Evolutionary conservation across 2,888 invertebrate species (phyloP).

Genomic region (Lottia scabra): DNA sequence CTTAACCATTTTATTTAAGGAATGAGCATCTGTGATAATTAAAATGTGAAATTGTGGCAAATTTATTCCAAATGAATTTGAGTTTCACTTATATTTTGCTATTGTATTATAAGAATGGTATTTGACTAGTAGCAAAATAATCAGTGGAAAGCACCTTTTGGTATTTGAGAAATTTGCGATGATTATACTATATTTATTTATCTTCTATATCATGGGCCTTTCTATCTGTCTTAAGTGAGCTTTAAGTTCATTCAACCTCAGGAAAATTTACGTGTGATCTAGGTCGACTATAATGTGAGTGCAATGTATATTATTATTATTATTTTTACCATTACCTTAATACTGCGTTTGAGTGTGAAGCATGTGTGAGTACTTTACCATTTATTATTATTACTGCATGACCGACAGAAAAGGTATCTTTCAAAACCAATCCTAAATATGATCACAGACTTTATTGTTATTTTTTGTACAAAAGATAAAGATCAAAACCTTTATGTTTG

Average conservation of each 20-base stretch:
- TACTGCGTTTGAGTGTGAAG: background rate
- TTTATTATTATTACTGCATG: background rate
- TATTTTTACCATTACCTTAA: conserved; percentile 5
- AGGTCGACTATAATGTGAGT: conserved; percentile 29
- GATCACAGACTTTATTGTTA: background rate
- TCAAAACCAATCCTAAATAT: background rate
- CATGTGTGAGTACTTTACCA: background rate
- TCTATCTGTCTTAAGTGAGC: conserved; percentile 6
- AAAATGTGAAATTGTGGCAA: no score
- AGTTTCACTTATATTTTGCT: no score
- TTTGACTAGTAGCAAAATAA: background rate
- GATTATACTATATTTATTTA: background rate
- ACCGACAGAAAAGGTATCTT: background rate
- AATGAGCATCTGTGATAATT: no score
- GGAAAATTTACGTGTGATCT: conserved; percentile 25
- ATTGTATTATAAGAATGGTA: no score
- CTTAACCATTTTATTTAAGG: no score
- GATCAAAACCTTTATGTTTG: background rate
- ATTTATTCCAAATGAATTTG: no score
- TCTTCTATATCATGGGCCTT: conserved; percentile 4
- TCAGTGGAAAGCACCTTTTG: background rate
- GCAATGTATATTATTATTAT: conserved; percentile 19
- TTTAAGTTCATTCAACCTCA: conserved; percentile 16
- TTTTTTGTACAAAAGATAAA: background rate
- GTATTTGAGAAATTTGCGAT: background rate